Evolutionary conservation across 2,888 invertebrate genomes (phyloP), one percentile per base, ranked within the genome.

Genomic region (Artemia sinica): DNA sequence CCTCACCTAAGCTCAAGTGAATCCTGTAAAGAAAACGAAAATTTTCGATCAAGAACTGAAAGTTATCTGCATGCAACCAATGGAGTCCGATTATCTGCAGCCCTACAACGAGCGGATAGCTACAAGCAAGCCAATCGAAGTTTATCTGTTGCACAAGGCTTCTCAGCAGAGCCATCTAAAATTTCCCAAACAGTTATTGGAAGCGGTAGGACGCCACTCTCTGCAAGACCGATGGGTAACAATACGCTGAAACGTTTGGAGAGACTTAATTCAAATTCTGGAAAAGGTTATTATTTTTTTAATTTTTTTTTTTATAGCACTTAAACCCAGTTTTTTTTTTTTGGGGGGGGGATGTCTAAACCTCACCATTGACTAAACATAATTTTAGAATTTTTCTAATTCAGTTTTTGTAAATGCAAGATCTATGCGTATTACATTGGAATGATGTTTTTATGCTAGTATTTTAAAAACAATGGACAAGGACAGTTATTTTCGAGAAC

Each of bases 21-120:
- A 14, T 58, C 58, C 18, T 58, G 18, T 18, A 58, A 58, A 58
- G 58, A 58, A 58, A 58, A 58, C 58, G 58, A 14, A 58, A 58
- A 58, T 18, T 58, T 58, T 18, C n/a, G 58, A 58, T 10, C 18
- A 8, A 7, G 58, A 8, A 18, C 58, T 18, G 18, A 58, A n/a
- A 58, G 58, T 2, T 58, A 58, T 18, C 18, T 58, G 18, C 58
- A 58, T 18, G 58, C 58, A 8, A 58, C n/a, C 18, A 18, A 18
- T n/a, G 58, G 18, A 1, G 8, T 58, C 58, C 14, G 8, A 18
- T 14, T 18, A 18, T 58, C 58, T n/a, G n/a, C 58, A 14, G 9
- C n/a, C 58, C 14, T 58, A n/a, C 58, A 58, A 8, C n/a, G 58
- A 18, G 58, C 58, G n/a, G 58, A 58, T 58, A 58, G 58, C 18